Evolutionary conservation across 1,140 invertebrate genomes (phyloP), one percentile per base, ranked within the genome.

Genomic region (Orius insidiosus): DNA sequence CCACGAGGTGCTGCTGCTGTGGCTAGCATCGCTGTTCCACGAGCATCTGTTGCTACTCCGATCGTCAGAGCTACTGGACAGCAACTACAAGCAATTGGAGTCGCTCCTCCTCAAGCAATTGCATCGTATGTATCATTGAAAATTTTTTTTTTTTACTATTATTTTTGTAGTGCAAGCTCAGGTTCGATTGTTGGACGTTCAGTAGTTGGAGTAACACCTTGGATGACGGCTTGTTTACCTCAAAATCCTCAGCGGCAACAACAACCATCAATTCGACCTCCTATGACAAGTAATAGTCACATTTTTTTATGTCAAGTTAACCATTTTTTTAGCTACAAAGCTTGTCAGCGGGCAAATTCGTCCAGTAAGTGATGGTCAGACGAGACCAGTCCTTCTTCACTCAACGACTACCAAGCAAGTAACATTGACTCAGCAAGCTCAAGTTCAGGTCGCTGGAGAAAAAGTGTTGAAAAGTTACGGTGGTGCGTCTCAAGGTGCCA

Each of bases 11-110:
- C 18, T 45, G 68, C 68, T 24, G 64, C 67, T 36, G 68, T 69
- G 1, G 68, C 68, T 8, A 69, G 66, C 54, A 70, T 70, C 47
- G 60, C 67, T 35, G 63, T 62, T 11, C 66, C 67, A 10, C 58
- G 66, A 55, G 63, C 66, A 14, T 60, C 65, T 31, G 60, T 68
- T 15, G 65, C 67, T 18, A 68, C 67, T 33, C 66, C 66, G 13
- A 68, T 68, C 38, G 58, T 68, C 6, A 54, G 67, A 49, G 59
- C 61, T 45, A 52, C 59, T 15, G 24, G 24, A 7, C 24, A 24
- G 24, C 58, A 55, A 19, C 57, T 53, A 9, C 52, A 53, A 48
- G 38, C 54, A n/a, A 51, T 53, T 30, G 41, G 47, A 24, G 52
- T 54, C 14, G 30, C 52, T 16, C 45, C 44, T 11, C 44, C 50